Base-by-base conservation (phyloP, 2,113 vertebrate species). In the Lepus europaeus region DNA sequence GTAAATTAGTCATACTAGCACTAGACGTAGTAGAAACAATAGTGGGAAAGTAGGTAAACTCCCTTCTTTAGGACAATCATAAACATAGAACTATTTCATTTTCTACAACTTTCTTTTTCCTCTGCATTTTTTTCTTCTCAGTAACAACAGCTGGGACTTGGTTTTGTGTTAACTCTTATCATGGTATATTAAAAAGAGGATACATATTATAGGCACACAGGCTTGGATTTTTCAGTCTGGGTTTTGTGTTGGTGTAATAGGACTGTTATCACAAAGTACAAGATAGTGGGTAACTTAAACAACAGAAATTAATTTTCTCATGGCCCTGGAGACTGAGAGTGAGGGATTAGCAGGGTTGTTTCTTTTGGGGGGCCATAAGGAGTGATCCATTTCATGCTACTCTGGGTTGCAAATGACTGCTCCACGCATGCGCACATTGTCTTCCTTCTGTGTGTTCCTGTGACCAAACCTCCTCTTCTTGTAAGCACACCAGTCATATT, bases 71-170 rank as follows among this genome's bases (percentile, higher is more conserved):
- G 33, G 29, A 33, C 61, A 84, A 53, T 72, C 31, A 69, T 66
- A 79, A 3, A 53, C 39, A 4, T 68, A 53, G 6, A 64, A 66
- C 39, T 39, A 68, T 5, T 49, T 6, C 13, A 64, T 36, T 95
- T 84, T 66, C 83, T 66, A 53, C 68, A 92, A 29, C 5, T 2
- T 59, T 89, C 76, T 89, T 31, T 81, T 90, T 66, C 12, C 27
- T 91, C 68, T 70, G 12, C 5, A 72, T 56, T 88, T 94, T 88
- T 94, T 92, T 72, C 31, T 77, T 76, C 63, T 92, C 56, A 56
- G 1, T 59, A 92, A 96, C 33, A 68, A 66, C 9, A 87, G 39
- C 39, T 73, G 11, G 11, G 13, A 53, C n/a, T 6, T 87, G 6
- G 17, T 49, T 31, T 78, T 22, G n/a, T 1, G 63, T 9, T 79